A percentile compares a stretch with the other conserved stretches of the same genome.
Evolutionary conservation across 2,797 vertebrate genomes (phyloP).

Genomic region (Phataginus tricuspis): DNA sequence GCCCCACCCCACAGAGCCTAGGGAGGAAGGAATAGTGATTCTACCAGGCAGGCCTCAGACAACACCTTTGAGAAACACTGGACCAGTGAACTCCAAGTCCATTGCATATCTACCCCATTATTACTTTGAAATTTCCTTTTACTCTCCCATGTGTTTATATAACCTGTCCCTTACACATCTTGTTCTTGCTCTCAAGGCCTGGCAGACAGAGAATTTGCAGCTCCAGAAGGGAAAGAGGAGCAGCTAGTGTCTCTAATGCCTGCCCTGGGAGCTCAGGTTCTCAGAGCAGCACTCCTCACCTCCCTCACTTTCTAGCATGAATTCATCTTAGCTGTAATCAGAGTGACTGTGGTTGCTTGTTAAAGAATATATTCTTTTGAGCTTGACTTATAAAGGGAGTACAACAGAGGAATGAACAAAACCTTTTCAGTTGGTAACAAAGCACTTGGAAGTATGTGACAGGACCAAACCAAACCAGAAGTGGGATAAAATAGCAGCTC

Average conservation of each 20-base stretch:
- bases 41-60: not conserved
- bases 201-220: not conserved
- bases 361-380: not conserved
- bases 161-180: not conserved
- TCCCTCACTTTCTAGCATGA: not conserved
- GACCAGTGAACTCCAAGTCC: not conserved
- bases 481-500: not conserved
- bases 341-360: not conserved
- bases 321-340: not conserved
- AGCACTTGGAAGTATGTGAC: not conserved
- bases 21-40: not conserved
- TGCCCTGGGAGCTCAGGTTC: not conserved
- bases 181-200: not conserved
- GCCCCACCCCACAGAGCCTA: not conserved
- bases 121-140: not conserved
- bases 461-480: not conserved
- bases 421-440: not conserved
- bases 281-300: not conserved
- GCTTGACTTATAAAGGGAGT: not conserved
- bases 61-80: not conserved
- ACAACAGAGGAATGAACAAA: slow-evolving; percentile 4
- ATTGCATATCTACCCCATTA: not conserved
- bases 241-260: not conserved
- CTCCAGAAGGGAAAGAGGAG: not conserved
- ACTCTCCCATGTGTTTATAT: not conserved